These are phyloP conservation scores for Monopterus albus DNA, from an alignment of 2,113 vertebrate species.

Conservation along the genomic window DNA sequence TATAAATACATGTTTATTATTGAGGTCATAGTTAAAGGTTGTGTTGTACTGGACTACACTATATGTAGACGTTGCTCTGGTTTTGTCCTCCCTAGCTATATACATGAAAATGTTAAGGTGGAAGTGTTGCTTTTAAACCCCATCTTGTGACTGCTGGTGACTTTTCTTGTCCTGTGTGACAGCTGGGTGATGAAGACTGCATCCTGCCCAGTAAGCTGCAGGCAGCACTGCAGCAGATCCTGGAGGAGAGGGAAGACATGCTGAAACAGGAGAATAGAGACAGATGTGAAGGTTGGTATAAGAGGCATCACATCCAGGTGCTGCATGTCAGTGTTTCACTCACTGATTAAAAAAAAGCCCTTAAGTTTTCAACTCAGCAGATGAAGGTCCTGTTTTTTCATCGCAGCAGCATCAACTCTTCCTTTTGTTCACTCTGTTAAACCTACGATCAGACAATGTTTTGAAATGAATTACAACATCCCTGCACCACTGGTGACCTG, in stretches of 20 bases:
- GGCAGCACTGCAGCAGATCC: slow-evolving; percentile 90
- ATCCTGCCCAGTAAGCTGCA: slow-evolving; percentile 96
- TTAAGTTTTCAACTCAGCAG: neutral
- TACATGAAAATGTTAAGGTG: no score
- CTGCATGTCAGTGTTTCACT: neutral
- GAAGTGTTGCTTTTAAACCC: no score
- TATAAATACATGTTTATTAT: no score
- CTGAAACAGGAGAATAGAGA: slow-evolving; percentile 80
- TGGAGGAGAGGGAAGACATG: slow-evolving; percentile 91
- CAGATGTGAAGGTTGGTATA: slow-evolving; percentile 81
- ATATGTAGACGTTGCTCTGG: no score
- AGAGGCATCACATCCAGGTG: neutral
- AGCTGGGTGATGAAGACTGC: slow-evolving; percentile 95
- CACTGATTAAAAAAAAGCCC: neutral
- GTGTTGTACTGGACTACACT: no score
- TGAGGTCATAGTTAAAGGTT: no score
- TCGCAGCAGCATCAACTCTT: neutral
- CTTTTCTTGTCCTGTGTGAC: slow-evolving; percentile 25
- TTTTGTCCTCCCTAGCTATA: no score
- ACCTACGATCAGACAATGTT: neutral
- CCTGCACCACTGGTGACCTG: no score
- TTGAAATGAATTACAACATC: no score
- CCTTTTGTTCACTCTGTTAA: no score
- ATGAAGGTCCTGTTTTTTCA: neutral
- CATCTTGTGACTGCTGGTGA: slow-evolving; percentile 9